A percentile compares a stretch with the other conserved stretches of the same genome.
These are phyloP conservation scores for Schmidtea mediterranea DNA, from an alignment of 1,140 invertebrate species.

Conservation along the genomic window DNA sequence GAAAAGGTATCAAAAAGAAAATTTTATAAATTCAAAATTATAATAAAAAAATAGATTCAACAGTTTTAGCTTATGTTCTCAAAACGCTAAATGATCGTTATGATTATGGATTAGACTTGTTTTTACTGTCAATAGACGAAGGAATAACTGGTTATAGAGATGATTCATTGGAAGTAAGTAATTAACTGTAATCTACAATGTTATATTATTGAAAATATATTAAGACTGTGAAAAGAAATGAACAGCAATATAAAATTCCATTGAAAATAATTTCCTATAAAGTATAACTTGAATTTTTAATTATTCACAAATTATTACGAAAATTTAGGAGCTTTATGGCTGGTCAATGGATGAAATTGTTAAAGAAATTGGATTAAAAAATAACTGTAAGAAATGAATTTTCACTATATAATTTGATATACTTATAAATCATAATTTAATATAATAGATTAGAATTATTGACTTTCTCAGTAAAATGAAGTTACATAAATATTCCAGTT, in stretches of 20 bases:
- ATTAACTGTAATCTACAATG: too few relatives aligned
- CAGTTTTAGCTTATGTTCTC: conserved; percentile 61
- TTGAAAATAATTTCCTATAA: conserved; percentile 87
- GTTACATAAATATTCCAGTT: too few relatives aligned
- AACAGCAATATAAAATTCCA: conserved; percentile 36
- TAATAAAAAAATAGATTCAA: conserved; percentile 44
- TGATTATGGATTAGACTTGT: conserved; percentile 62
- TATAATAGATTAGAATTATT: too few relatives aligned
- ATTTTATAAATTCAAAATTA: not conserved
- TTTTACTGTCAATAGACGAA: conserved; percentile 86
- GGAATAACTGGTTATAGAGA: conserved; percentile 91
- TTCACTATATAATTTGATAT: too few relatives aligned
- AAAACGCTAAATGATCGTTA: conserved; percentile 69
- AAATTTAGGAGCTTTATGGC: conserved; percentile 59
- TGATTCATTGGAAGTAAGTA: conserved; percentile 56
- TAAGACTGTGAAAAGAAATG: conserved; percentile 63
- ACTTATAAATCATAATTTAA: too few relatives aligned
- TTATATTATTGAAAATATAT: conserved; percentile 9
- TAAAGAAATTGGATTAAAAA: conserved; percentile 65
- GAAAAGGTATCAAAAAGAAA: conserved; percentile 37
- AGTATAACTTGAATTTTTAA: too few relatives aligned
- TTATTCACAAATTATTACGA: too few relatives aligned
- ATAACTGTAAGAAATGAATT: conserved; percentile 64
- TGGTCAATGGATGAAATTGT: conserved; percentile 99
- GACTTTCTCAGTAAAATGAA: too few relatives aligned